Base-by-base conservation (phyloP, 2,888 invertebrate species). In the Brachyptera putata region DNA sequence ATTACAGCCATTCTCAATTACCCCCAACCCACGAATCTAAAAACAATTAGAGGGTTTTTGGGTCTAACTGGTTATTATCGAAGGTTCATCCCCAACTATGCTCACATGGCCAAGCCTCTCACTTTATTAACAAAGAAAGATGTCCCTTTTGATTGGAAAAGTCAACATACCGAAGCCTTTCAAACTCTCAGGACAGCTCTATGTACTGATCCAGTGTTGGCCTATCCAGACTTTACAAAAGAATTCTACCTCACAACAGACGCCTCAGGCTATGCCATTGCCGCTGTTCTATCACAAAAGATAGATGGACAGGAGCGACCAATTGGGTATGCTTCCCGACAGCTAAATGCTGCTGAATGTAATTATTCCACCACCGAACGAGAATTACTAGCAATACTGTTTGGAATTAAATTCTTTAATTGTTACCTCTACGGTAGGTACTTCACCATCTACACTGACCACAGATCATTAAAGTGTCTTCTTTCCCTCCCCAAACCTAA, bases 21-120 rank as follows among this genome's bases (percentile, higher is more conserved):
- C 43, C 64, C 64, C 1, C 57, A 65, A 2, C 66, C 66, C 30
- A 65, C 61, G 64, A 63, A 61, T 34, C 25, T 58, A 1, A 67
- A 65, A 49, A 61, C 66, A 39, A 61, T 68, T 0, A 64, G 67
- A 60, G 46, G 48, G 48, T 68, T 68, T 26, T 53, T 68, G 24
- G 66, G 64, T 9, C 56, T 67, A 49, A 60, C n/a, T n/a, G n/a
- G n/a, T n/a, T n/a, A n/a, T n/a, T n/a, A n/a, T n/a, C n/a, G n/a
- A n/a, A n/a, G n/a, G 62, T 43, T 68, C 67, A 60, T 65, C 69
- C 30, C 34, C 62, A 34, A 41, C 65, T 34, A 67, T 65, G 58
- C 65, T 16, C 63, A 61, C 55, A 56, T 64, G 3, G 57, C 63
- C 1, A 60, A 60, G 14, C 22, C 46, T 13, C 16, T 60, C 14